Percentiles rank a stretch among this genome's conserved stretches.
Conservation (phyloP, 1,140 invertebrate species). For the Lamellibrachia luymesi region DNA sequence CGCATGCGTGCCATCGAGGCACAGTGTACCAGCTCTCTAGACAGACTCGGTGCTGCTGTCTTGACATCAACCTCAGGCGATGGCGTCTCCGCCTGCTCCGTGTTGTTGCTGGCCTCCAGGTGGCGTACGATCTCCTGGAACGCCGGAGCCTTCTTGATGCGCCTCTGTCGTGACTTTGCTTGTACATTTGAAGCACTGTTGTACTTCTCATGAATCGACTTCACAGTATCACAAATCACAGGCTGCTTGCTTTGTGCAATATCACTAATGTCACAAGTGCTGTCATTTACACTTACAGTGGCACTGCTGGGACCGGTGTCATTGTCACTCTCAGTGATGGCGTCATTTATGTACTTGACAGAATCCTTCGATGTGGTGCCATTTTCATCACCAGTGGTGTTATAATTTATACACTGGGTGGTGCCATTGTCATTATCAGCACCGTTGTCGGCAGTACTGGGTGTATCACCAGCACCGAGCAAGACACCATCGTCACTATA, state of each 20-base stretch:
- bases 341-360: too few species aligned
- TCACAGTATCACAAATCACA: background rate
- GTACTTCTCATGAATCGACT: background rate
- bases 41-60: background rate
- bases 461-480: background rate
- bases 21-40: slow-evolving; percentile 11
- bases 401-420: background rate
- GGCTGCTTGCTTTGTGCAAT: background rate
- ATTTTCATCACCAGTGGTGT: background rate
- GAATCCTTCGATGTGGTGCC: too few species aligned
- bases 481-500: background rate
- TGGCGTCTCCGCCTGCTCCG: background rate
- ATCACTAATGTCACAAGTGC: background rate
- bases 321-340: background rate
- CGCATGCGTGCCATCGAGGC: slow-evolving; percentile 15
- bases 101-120: slow-evolving; percentile 1
- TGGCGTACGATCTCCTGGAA: slow-evolving; percentile 13
- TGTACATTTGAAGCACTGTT: background rate
- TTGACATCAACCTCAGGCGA: background rate
- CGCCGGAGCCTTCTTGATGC: slow-evolving; percentile 1
- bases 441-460: background rate
- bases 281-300: background rate
- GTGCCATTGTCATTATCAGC: too few species aligned
- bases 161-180: background rate
- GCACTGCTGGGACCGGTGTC: background rate